Base-by-base conservation (phyloP, 1,140 invertebrate species). In the Battus philenor region DNA sequence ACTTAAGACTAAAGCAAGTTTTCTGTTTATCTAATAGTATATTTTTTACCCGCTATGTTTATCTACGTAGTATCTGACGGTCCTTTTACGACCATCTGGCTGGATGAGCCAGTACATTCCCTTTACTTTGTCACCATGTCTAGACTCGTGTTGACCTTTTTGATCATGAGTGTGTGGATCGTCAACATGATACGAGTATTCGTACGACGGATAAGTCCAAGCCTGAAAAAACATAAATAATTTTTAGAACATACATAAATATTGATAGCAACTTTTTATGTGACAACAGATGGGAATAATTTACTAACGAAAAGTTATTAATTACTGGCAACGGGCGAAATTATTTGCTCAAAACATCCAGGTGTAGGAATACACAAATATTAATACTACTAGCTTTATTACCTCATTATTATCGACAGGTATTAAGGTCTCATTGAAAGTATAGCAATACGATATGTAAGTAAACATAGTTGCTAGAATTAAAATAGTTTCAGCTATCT, bases 141-240 rank as follows among this genome's bases (percentile, higher is more conserved):
- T 75, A 15, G 76, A 72, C 65, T 90, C 89, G 47, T 87, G 69
- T 61, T 89, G 52, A 65, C 68, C 70, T 47, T 84, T 84, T 29
- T 63, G 54, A 39, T 84, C 80, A 45, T 78, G 61, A 13, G 77
- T 90, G 54, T 89, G 87, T 6, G 87, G 77, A 64, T 88, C 88
- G 12, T 82, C 64, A 2, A 90, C 89, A 38, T 75, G 63, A 65
- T 90, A 90, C 9, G 86, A 73, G 78, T 88, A 90, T 56, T 88
- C 87, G 61, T 90, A 90, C 52, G 71, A 68, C 41, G 79, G 79
- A 74, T 80, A 79, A 57, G 74, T 34, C 64, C 46, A 59, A 13
- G 65, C 76, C 74, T 80, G 31, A 11, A 55, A 57, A 4, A 22
- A 11, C 8, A 9, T 17, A 36, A 36, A 9, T 2, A 10, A 2